phyloP scores from a whole-genome alignment of 2,888 invertebrate genomes.

The Ypsolopha sequella region DNA sequence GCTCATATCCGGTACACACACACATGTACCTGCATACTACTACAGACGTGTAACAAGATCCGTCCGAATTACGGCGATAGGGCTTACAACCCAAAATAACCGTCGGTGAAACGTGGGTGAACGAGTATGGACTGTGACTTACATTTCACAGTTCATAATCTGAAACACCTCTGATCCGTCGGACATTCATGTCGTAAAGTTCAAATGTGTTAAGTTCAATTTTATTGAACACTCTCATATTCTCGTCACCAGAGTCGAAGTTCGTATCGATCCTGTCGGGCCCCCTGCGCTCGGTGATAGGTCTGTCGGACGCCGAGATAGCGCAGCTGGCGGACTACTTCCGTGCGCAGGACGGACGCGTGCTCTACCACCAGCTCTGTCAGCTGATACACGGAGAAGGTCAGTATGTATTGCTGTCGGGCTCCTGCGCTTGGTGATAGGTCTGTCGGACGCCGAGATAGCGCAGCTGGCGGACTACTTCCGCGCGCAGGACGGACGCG shows the following conservation, averaged over 20 bases:
- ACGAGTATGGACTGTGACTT: no score
- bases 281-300: slow-evolving; percentile 74
- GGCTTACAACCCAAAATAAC: no score
- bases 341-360: slow-evolving; percentile 82
- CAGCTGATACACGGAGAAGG: slow-evolving; percentile 79
- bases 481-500: slow-evolving; percentile 82
- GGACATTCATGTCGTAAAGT: no score
- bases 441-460: slow-evolving; percentile 79
- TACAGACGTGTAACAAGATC: no score
- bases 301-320: slow-evolving; percentile 79
- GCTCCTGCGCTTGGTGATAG: slow-evolving; percentile 75
- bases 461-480: slow-evolving; percentile 82
- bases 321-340: slow-evolving; percentile 82
- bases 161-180: no score
- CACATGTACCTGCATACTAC: not conserved
- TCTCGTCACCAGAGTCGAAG: slow-evolving; percentile 71
- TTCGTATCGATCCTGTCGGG: slow-evolving; percentile 79
- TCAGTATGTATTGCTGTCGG: slow-evolving; percentile 79
- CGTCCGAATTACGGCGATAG: no score
- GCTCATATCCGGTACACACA: slow-evolving; percentile 72
- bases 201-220: no score
- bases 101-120: no score
- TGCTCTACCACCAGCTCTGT: slow-evolving; percentile 82
- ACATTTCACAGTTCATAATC: no score
- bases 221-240: no score